Base-by-base conservation (phyloP, 2,113 vertebrate species). In the Dicentrarchus labrax region DNA sequence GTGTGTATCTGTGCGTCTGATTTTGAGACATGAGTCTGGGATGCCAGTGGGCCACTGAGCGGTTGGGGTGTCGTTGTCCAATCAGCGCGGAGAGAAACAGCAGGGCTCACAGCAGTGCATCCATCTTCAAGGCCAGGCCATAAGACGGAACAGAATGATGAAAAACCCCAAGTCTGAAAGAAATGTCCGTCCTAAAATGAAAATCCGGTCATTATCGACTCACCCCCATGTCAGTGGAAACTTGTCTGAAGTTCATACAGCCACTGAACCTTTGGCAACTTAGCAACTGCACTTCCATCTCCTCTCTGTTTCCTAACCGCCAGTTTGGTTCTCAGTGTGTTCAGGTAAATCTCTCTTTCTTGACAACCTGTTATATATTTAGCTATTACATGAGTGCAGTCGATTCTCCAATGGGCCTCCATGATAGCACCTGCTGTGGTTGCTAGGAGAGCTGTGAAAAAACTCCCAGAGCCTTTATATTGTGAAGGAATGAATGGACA, bases 101-200 rank as follows among this genome's bases (percentile, higher is more conserved):
- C 89, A 16, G 89, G 93, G 24, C 69, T 90, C 88, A 74, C 91
- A 90, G 90, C 92, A 79, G 88, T 77, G 59, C 39, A 12, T 80
- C 86, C 19, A 4, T 76, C 88, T 88, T 92, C 86, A 90, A 83
- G 88, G 89, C 91, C 38, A 16, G 68, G 17, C 59, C 84, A 68
- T 54, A 36, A 78, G 38, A 75, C 36, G 51, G 60, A 71, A 57
- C 36, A 59, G 64, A 76, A 93, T 87, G 88, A 93, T 92, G 88
- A 93, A 92, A 93, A 91, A 82, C 62, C 43, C n/a, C 9, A 54
- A 65, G 70, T 60, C 64, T 80, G 59, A 89, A 72, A 73, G 47
- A 88, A 91, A 78, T 51, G 11, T 66, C 83, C 38, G 8, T 61
- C 68, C 70, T 41, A 8, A 79, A 72, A 57, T 22, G 24, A 72